Evolutionary conservation across 2,888 invertebrate species (phyloP).

Genomic region (Aromia moschata): DNA sequence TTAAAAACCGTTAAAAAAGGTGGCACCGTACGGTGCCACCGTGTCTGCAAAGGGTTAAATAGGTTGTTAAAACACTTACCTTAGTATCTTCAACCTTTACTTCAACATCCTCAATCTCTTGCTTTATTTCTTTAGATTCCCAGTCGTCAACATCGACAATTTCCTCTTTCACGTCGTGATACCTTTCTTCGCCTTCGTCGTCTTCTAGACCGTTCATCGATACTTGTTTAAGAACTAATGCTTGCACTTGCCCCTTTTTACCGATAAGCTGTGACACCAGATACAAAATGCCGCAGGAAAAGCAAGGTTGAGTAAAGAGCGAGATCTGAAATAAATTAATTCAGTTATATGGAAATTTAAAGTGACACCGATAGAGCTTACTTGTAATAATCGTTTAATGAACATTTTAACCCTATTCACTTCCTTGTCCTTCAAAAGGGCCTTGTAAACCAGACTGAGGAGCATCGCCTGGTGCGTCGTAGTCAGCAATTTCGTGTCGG

Average conservation of each 20-base stretch:
- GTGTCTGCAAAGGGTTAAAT: too few species aligned
- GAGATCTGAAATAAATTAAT: conserved; percentile 63
- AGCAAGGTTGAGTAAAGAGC: conserved; percentile 77
- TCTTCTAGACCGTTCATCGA: conserved; percentile 31
- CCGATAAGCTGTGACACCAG: conserved; percentile 76
- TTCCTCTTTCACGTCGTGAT: conserved; percentile 50
- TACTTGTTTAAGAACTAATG: conserved; percentile 51
- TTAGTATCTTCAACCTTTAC: conserved; percentile 43
- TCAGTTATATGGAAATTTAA: neutral
- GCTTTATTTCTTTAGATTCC: conserved; percentile 42
- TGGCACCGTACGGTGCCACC: too few species aligned
- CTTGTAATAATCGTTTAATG: conserved; percentile 83
- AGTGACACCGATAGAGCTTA: conserved; percentile 45
- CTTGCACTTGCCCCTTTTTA: conserved; percentile 52
- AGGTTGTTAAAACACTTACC: neutral
- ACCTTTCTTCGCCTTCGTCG: conserved; percentile 54
- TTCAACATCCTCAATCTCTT: conserved; percentile 42
- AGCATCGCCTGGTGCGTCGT: conserved; percentile 81
- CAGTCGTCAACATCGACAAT: conserved; percentile 36
- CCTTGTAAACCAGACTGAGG: conserved; percentile 86
- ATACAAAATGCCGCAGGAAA: conserved; percentile 85
- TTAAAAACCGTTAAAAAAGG: too few species aligned
- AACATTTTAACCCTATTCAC: conserved; percentile 80
- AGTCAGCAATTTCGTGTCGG: conserved; percentile 76
- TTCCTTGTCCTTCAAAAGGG: conserved; percentile 81